Percentiles rank a stretch among this genome's conserved stretches.
These are phyloP conservation scores for Acanthaster planci DNA, from an alignment of 35 echinoderm and acorn worm species.

Conservation along the genomic window DNA sequence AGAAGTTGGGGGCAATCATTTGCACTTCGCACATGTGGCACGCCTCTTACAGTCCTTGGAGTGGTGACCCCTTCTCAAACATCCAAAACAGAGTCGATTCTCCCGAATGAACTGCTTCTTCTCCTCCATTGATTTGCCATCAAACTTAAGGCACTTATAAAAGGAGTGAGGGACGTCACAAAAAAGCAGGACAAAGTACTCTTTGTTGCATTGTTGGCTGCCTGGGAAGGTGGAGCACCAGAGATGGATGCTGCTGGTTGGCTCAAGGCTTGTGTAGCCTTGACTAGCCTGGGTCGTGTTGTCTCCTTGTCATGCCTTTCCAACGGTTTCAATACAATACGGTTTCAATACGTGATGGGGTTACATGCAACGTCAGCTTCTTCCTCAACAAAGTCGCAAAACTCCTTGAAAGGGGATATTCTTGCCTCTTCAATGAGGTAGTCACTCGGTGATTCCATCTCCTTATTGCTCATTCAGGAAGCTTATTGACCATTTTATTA, in stretches of 20 bases:
- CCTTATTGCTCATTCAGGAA: conserved; percentile 36
- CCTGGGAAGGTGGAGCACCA: background rate
- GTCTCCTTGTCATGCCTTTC: background rate
- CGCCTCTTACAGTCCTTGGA: conserved; percentile 53
- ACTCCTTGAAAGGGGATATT: conserved; percentile 40
- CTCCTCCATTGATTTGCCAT: conserved; percentile 34
- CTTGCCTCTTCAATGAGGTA: conserved; percentile 22
- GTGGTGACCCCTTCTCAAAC: conserved; percentile 67
- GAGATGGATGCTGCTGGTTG: background rate
- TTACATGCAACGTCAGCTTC: conserved; percentile 57
- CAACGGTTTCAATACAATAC: background rate
- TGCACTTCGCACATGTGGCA: conserved; percentile 58
- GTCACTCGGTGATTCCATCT: conserved; percentile 39
- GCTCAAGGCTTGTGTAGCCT: background rate
- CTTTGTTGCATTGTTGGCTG: conserved; percentile 4
- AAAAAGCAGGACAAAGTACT: conserved; percentile 26
- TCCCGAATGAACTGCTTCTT: conserved; percentile 60
- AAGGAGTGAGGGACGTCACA: conserved; percentile 49
- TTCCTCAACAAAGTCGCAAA: conserved; percentile 42
- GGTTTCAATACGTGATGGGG: conserved; percentile 25
- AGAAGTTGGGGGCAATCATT: conserved; percentile 44
- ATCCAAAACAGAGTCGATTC: conserved; percentile 58
- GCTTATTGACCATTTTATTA: conserved; percentile 49
- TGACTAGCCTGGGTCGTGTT: background rate
- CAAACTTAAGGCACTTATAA: conserved; percentile 48